Conservation (phyloP, 2,113 vertebrate genomes). For the Ia io region DNA sequence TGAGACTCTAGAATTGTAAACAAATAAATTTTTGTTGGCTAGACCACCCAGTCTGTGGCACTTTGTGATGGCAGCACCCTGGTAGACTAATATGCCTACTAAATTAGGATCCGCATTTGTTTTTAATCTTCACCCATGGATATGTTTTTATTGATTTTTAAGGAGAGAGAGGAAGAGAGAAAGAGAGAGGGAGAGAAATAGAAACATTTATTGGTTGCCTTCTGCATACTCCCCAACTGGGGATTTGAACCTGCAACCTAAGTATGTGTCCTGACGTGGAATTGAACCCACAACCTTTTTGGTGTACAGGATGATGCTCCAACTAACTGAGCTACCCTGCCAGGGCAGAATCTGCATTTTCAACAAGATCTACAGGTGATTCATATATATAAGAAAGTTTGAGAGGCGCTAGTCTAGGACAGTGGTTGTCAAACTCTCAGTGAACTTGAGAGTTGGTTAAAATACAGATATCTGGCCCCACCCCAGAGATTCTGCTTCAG, state of each 20-base stretch:
- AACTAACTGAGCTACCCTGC: background rate
- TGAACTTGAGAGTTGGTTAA: background rate
- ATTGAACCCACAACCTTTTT: background rate
- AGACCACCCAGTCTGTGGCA: background rate
- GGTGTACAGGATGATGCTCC: background rate
- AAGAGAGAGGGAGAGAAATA: background rate
- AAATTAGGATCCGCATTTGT: background rate
- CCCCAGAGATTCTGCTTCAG: background rate
- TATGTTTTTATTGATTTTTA: background rate
- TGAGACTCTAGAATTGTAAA: background rate
- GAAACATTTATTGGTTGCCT: background rate
- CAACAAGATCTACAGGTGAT: background rate
- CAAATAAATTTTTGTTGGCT: background rate
- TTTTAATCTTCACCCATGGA: background rate
- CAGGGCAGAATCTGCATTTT: background rate
- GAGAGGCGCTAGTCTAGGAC: background rate
- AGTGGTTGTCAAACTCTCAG: background rate
- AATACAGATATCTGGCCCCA: background rate
- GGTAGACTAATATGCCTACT: background rate
- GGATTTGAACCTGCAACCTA: background rate
- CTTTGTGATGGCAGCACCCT: background rate
- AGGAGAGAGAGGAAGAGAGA: background rate
- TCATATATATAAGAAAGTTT: background rate
- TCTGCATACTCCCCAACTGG: background rate
- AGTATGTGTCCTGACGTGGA: background rate